These are phyloP conservation scores for Athalia rosae DNA, from an alignment of 2,888 invertebrate species.

Conservation along the genomic window DNA sequence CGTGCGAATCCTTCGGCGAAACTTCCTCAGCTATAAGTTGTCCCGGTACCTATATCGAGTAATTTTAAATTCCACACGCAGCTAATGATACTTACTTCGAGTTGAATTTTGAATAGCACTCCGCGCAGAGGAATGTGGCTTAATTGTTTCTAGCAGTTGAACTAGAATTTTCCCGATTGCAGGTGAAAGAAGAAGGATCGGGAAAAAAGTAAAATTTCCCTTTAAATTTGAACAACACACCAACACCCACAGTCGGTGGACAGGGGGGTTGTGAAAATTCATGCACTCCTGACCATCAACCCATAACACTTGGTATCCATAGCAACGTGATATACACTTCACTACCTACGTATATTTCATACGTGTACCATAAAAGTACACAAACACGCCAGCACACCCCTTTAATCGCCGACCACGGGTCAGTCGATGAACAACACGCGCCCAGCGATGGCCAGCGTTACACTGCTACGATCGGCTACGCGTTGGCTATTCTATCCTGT, in stretches of 20 bases:
- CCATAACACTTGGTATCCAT: conserved; percentile 42
- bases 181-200: background rate
- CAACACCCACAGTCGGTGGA: conserved; percentile 1
- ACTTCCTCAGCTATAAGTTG: background rate
- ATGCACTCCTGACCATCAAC: conserved; percentile 3
- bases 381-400: conserved; percentile 33
- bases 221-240: background rate
- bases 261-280: conserved; percentile 5
- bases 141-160: too few species aligned
- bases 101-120: background rate
- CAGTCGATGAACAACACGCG: conserved; percentile 38
- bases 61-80: conserved; percentile 1
- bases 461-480: conserved; percentile 41
- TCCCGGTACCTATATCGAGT: background rate
- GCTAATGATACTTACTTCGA: conserved; percentile 3
- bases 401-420: conserved; percentile 14
- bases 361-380: conserved; percentile 16
- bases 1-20: background rate
- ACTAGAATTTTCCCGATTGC: too few species aligned
- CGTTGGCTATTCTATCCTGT: conserved; percentile 43
- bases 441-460: conserved; percentile 42
- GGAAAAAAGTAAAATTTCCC: background rate
- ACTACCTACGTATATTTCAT: background rate
- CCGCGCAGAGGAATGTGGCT: too few species aligned
- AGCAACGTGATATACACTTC: conserved; percentile 26